Conservation (phyloP, 2,888 invertebrate species). For the Agriotes lineatus region DNA sequence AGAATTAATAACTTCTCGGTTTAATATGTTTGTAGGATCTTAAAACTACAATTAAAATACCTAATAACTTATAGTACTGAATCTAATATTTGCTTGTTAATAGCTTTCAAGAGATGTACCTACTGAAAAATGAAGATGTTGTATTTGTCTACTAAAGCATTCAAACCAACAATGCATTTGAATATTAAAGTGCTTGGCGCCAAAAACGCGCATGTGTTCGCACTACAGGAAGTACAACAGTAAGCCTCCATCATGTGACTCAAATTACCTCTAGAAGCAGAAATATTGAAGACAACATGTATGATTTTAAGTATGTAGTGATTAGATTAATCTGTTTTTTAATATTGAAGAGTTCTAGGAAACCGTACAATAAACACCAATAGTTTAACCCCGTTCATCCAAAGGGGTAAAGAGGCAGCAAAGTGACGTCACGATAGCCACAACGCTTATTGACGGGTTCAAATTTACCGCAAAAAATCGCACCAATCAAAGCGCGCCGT, state of each 20-base stretch:
- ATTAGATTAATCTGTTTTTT: background rate
- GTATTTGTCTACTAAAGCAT: too few relatives aligned
- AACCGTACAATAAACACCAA: too few relatives aligned
- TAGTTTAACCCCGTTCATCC: background rate
- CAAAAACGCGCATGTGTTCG: conserved; percentile 15
- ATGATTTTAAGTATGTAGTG: background rate
- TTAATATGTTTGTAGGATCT: too few relatives aligned
- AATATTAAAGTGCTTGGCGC: too few relatives aligned
- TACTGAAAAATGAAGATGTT: too few relatives aligned
- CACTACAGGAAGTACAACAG: conserved; percentile 16
- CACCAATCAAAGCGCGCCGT: conserved; percentile 62
- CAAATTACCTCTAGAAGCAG: conserved; percentile 4
- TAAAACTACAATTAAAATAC: too few relatives aligned
- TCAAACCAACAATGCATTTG: too few relatives aligned
- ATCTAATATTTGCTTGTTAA: too few relatives aligned
- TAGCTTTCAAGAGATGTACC: too few relatives aligned
- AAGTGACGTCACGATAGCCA: background rate
- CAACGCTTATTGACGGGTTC: conserved; percentile 15
- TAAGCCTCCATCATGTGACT: conserved; percentile 25
- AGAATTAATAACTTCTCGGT: too few relatives aligned
- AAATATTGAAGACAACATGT: background rate
- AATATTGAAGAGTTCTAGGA: too few relatives aligned
- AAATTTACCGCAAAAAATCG: conserved; percentile 40
- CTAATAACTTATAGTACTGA: too few relatives aligned
- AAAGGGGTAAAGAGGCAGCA: background rate